A percentile compares a stretch with the other conserved stretches of the same genome.
These are phyloP conservation scores for Thamnaconus septentrionalis DNA, from an alignment of 2,113 vertebrate species.

Conservation along the genomic window DNA sequence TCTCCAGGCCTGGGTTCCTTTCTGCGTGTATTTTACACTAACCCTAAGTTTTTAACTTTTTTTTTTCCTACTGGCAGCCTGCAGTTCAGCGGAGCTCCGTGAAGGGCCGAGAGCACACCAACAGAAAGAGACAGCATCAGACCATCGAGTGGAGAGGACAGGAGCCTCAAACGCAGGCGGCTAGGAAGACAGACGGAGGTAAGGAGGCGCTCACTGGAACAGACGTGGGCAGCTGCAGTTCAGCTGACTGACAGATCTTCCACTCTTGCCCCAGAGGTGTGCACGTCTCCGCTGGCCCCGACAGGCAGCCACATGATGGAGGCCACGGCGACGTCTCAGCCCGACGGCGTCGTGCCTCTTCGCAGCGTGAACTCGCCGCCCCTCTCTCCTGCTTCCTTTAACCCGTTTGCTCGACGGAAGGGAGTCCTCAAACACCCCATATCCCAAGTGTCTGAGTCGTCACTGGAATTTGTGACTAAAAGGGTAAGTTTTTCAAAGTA, in stretches of 20 bases:
- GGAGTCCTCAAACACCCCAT: constrained; percentile 58
- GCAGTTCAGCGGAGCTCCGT: constrained; percentile 22
- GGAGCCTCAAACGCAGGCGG: constrained; percentile 6
- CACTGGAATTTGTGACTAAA: constrained; percentile 64
- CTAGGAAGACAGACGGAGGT: constrained; percentile 20
- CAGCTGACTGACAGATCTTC: background rate
- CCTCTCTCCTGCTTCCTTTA: constrained; percentile 10
- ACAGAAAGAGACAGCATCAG: constrained; percentile 68
- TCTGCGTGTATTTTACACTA: too few species aligned
- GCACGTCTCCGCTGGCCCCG: background rate
- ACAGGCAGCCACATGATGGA: constrained; percentile 25
- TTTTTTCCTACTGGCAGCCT: constrained; percentile 29
- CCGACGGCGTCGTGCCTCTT: background rate
- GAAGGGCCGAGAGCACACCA: constrained; percentile 37
- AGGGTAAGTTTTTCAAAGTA: constrained; percentile 52
- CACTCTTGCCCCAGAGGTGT: constrained; percentile 16
- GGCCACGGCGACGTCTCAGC: constrained; percentile 16
- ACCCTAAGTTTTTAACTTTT: too few species aligned
- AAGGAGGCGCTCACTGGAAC: constrained; percentile 3
- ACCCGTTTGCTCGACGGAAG: constrained; percentile 17
- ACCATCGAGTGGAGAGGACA: constrained; percentile 6
- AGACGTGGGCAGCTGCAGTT: background rate
- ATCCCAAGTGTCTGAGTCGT: constrained; percentile 44
- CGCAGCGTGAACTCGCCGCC: background rate
- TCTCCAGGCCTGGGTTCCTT: too few species aligned